phyloP scores from a whole-genome alignment of 2,888 invertebrate species.

The Masnerella sp. region DNA sequence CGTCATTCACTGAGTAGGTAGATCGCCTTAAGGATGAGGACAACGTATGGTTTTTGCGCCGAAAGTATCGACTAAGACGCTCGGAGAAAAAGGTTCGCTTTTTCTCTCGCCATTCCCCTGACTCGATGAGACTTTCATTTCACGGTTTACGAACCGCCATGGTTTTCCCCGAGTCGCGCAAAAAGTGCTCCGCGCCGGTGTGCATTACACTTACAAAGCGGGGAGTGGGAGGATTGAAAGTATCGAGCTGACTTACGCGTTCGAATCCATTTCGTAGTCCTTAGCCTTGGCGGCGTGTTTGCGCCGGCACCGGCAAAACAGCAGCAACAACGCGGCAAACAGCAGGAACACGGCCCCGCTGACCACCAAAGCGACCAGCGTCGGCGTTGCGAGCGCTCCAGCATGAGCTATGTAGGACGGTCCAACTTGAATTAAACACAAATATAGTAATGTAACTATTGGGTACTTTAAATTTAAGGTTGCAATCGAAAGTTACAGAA shows the following conservation, averaged over 20 bases:
- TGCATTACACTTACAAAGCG: constrained; percentile 7
- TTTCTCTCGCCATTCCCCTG: constrained; percentile 26
- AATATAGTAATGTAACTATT: constrained; percentile 40
- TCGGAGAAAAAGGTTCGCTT: constrained; percentile 32
- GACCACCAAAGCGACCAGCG: constrained; percentile 87
- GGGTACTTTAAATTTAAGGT: constrained; percentile 4
- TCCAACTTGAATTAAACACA: constrained; percentile 82
- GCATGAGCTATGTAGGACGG: constrained; percentile 89
- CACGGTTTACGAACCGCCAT: constrained; percentile 67
- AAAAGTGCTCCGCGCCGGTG: constrained; percentile 39
- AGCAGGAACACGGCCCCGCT: constrained; percentile 89
- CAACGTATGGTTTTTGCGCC: constrained; percentile 49
- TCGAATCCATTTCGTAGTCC: constrained; percentile 93
- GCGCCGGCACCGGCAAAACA: constrained; percentile 91
- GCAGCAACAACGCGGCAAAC: constrained; percentile 85
- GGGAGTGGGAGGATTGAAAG: constrained; percentile 33
- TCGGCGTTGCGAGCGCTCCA: constrained; percentile 86
- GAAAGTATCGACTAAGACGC: constrained; percentile 52
- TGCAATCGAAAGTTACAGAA: not conserved
- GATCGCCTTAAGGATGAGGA: constrained; percentile 62
- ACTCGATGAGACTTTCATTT: constrained; percentile 67
- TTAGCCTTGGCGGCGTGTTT: constrained; percentile 90
- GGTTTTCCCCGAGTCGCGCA: constrained; percentile 45
- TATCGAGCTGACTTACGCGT: constrained; percentile 75
- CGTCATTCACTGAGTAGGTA: constrained; percentile 61